Conservation (phyloP, 2,888 invertebrate species). For the Odontomyia ornata region DNA sequence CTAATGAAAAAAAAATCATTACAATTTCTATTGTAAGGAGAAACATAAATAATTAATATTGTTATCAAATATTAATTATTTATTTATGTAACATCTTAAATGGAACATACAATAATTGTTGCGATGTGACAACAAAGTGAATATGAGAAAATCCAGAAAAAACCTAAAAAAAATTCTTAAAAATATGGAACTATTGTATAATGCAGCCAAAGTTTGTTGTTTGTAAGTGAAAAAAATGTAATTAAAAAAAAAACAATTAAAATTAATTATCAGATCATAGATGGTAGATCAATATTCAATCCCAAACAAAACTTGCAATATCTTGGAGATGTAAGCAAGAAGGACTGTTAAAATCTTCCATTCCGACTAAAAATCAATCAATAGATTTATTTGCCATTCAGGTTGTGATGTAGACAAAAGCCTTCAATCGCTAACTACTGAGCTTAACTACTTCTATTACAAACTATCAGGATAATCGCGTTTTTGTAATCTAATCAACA, state of each 20-base stretch:
- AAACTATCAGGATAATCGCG: too few relatives aligned
- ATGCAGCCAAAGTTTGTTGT: slow-evolving; percentile 50
- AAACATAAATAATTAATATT: slow-evolving; percentile 39
- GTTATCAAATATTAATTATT: slow-evolving; percentile 40
- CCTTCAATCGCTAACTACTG: background rate
- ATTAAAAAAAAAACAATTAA: background rate
- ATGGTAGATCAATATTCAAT: background rate
- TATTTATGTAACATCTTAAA: background rate
- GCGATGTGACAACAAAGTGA: background rate
- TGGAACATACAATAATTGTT: background rate
- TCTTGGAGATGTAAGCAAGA: background rate
- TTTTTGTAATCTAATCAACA: too few relatives aligned
- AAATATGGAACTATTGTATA: slow-evolving; percentile 25
- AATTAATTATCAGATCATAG: background rate
- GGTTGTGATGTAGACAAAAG: background rate
- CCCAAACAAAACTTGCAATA: background rate
- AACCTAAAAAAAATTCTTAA: slow-evolving; percentile 1
- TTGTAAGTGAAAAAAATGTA: slow-evolving; percentile 44
- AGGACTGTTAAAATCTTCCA: background rate
- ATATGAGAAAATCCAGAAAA: background rate
- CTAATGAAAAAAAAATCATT: slow-evolving; percentile 24
- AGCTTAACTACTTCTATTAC: too few relatives aligned
- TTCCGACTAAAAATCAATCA: too few relatives aligned
- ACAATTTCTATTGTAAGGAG: slow-evolving; percentile 17
- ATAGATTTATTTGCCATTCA: background rate